phyloP scores from a whole-genome alignment of 2,113 vertebrate species.

The Hassar affinis region DNA sequence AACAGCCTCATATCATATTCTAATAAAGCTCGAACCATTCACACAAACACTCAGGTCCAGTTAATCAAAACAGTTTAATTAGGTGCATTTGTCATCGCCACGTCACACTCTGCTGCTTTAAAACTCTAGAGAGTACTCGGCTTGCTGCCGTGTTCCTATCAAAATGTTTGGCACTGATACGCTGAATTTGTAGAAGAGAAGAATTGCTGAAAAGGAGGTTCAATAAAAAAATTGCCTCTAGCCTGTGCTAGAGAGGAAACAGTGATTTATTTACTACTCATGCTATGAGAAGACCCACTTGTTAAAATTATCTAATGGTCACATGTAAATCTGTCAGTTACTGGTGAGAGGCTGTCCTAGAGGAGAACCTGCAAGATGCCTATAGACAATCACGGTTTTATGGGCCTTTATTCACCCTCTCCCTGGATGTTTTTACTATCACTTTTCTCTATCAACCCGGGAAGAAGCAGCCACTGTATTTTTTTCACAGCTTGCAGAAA shows the following conservation, averaged over 20 bases:
- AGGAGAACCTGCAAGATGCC: neutral
- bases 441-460: constrained; percentile 38
- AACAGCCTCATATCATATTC: constrained; percentile 35
- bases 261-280: constrained; percentile 44
- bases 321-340: constrained; percentile 45
- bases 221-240: neutral
- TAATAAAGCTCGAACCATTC: constrained; percentile 49
- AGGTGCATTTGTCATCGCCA: constrained; percentile 39
- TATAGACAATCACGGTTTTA: constrained; percentile 39
- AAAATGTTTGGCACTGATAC: neutral
- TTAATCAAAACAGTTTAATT: constrained; percentile 58
- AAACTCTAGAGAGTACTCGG: neutral
- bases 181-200: neutral
- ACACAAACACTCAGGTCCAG: constrained; percentile 45
- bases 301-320: constrained; percentile 32
- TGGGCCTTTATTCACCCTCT: constrained; percentile 43
- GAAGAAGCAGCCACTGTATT: constrained; percentile 42
- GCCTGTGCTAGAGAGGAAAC: constrained; percentile 12
- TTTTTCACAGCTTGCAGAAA: constrained; percentile 37
- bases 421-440: constrained; percentile 46
- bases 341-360: constrained; percentile 5
- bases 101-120: constrained; percentile 5
- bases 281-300: constrained; percentile 28
- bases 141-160: neutral
- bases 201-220: neutral